Conservation (phyloP, 2,797 vertebrate species). For the Phrynocephalus guinanensis region DNA sequence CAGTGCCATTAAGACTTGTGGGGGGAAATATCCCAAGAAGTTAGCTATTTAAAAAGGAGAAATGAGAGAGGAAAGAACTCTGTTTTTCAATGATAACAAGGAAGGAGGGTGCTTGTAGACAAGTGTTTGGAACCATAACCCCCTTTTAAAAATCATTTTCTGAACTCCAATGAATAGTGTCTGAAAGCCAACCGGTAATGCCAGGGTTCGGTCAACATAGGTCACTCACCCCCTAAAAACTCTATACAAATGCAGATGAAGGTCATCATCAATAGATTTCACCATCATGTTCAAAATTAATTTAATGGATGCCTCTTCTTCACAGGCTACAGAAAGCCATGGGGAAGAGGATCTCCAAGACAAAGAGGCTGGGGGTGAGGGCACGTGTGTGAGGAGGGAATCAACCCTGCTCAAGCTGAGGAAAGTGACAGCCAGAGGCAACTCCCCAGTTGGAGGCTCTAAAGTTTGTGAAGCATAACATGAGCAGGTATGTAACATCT, state of each 20-base stretch:
- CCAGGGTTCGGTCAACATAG: neutral
- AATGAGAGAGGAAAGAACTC: neutral
- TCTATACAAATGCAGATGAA: too few species aligned
- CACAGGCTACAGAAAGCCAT: conserved; percentile 43
- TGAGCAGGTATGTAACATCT: conserved; percentile 69
- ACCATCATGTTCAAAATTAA: conserved; percentile 31
- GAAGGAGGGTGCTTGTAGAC: neutral
- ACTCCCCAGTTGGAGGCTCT: conserved; percentile 41
- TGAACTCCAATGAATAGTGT: neutral
- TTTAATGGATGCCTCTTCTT: conserved; percentile 34
- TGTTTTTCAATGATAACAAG: too few species aligned
- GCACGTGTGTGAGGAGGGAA: conserved; percentile 29
- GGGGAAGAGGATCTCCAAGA: conserved; percentile 6
- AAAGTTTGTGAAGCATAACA: conserved; percentile 47
- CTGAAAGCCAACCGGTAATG: neutral
- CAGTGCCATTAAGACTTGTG: neutral
- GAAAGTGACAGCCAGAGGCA: conserved; percentile 63
- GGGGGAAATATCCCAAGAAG: neutral
- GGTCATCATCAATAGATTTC: too few species aligned
- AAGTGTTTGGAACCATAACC: neutral
- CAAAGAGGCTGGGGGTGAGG: conserved; percentile 49
- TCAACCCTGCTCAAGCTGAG: conserved; percentile 44
- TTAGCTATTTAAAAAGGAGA: neutral
- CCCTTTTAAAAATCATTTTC: neutral
- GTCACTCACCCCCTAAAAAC: neutral